Percentiles rank a stretch among this genome's conserved stretches.
These are phyloP conservation scores for Dipodomys stephensi DNA, from an alignment of 2,113 vertebrate genomes.

Conservation along the genomic window DNA sequence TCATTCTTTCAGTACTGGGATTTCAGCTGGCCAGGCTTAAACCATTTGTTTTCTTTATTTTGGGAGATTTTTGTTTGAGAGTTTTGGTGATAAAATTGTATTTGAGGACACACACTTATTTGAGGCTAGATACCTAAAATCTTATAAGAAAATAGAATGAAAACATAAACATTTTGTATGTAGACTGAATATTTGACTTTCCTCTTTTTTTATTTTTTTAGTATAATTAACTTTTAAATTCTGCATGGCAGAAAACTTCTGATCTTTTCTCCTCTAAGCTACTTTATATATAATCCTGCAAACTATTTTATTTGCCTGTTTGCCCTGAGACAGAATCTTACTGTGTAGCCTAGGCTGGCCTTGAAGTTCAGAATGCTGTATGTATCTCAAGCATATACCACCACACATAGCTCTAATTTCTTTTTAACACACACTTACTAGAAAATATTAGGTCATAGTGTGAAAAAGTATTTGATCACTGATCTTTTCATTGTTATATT, in stretches of 20 bases:
- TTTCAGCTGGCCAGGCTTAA: background rate
- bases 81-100: background rate
- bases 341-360: background rate
- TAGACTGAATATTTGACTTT: background rate
- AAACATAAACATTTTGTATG: background rate
- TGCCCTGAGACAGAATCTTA: no score
- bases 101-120: background rate
- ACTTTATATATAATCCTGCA: conserved; percentile 11
- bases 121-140: conserved; percentile 24
- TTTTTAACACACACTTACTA: conserved; percentile 32
- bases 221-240: conserved; percentile 7
- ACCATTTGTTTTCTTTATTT: background rate
- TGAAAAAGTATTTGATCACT: background rate
- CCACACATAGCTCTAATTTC: background rate
- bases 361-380: background rate
- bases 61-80: background rate
- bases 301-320: background rate
- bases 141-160: background rate
- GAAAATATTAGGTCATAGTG: background rate
- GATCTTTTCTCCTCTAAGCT: background rate
- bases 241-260: background rate
- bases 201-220: background rate
- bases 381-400: background rate
- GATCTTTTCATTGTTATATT: background rate
- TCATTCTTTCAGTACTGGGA: no score